Evolutionary conservation across 2,888 invertebrate species (phyloP), one percentile per base, ranked within the genome.

Genomic region (Scaptomyza polygonia): DNA sequence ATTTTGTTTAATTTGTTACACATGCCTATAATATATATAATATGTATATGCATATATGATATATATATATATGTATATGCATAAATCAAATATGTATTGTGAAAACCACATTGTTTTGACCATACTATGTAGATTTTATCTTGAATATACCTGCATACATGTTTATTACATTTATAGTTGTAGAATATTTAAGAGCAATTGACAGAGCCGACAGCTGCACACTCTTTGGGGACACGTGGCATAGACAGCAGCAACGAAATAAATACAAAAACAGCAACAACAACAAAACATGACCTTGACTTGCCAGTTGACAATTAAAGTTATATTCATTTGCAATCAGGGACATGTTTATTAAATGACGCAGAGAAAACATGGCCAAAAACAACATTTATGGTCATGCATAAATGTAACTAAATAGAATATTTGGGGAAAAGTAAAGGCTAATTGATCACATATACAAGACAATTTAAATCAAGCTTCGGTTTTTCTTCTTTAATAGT

Each of bases 281-380:
- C 21, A 21, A 21, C 21, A 4, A 21, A 52, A 27, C 45, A 52
- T 67, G 79, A 76, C 82, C 82, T 82, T 82, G 81, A 74, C 73
- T 76, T 71, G 67, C 59, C 73, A 65, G 65, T 59, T 70, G 69
- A 48, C 79, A 84, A 81, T 82, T 82, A 79, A 73, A 84, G 82
- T 84, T 82, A 84, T 84, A 75, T 81, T 72, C 62, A 76, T 72
- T 77, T 65, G 75, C 67, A 54, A 47, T 63, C 49, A 64, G 67
- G 77, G 67, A 75, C 68, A 69, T 67, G 62, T 75, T 72, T 68
- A 49, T 77, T 67, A 59, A 59, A 75, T 51, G 53, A 70, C 51
- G 25, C 71, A 59, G 11, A 12, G 14, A 11, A 52, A 32, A 55
- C 48, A 55, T 55, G 54, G 39, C 18, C 52, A 39, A 36, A 51